Evolutionary conservation across 2,888 invertebrate genomes (phyloP).

Genomic region (Hyposoter dolosus): DNA sequence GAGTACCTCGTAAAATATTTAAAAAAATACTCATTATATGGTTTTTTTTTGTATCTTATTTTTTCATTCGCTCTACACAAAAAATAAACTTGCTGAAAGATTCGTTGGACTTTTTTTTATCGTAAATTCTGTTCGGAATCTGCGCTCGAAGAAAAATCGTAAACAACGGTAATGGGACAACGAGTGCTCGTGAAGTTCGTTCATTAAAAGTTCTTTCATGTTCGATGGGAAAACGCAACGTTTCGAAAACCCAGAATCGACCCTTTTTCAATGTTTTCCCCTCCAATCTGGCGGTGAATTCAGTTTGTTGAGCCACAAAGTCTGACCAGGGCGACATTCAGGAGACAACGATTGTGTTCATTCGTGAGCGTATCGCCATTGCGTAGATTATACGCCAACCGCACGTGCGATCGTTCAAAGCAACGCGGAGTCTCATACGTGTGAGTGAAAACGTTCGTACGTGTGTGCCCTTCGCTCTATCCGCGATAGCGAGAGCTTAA

Average conservation of each 20-base stretch:
- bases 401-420: constrained; percentile 3
- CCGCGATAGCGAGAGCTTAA: constrained; percentile 3
- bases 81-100: neutral
- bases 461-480: neutral
- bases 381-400: constrained; percentile 26
- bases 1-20: neutral
- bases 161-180: neutral
- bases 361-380: neutral
- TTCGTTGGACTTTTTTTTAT: neutral
- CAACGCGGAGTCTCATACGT: constrained; percentile 8
- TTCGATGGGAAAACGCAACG: neutral
- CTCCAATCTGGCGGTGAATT: neutral
- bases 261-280: neutral
- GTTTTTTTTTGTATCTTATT: neutral
- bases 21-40: neutral
- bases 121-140: neutral
- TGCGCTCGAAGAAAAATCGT: neutral
- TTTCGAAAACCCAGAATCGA: neutral
- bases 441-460: neutral
- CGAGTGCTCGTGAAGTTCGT: neutral
- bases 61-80: neutral
- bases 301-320: neutral
- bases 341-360: neutral
- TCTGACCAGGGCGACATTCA: neutral
- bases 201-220: neutral